These are phyloP conservation scores for Potorous gilbertii DNA, from an alignment of 2,797 vertebrate genomes.

Conservation along the genomic window DNA sequence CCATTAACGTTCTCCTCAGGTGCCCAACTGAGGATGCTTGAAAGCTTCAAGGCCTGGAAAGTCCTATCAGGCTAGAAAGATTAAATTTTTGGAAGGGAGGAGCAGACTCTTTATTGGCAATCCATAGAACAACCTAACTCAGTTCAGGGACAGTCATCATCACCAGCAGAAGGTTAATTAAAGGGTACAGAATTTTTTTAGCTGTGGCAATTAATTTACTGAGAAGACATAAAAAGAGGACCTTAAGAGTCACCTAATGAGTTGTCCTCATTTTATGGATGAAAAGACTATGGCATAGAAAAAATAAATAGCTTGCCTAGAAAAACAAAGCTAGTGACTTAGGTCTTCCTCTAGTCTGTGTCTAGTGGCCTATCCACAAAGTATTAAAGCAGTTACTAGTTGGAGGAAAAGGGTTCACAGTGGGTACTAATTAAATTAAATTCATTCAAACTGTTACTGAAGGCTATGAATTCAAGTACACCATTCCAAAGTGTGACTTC, in stretches of 20 bases:
- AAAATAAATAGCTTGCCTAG: neutral
- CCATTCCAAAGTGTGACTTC: neutral
- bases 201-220: neutral
- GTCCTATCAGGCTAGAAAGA: neutral
- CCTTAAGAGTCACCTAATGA: neutral
- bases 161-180: neutral
- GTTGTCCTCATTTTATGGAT: neutral
- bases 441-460: neutral
- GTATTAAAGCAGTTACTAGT: neutral
- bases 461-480: neutral
- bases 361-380: neutral
- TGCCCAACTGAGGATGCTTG: neutral
- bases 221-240: neutral
- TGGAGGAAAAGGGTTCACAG: neutral
- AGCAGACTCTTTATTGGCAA: neutral
- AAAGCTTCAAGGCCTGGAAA: neutral
- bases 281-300: neutral
- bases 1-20: neutral
- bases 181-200: neutral
- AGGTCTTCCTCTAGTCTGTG: neutral
- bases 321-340: neutral
- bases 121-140: neutral
- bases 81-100: neutral
- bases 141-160: neutral
- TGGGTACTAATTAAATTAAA: neutral